Evolutionary conservation across 2,113 vertebrate genomes (phyloP), one percentile per base, ranked within the genome.

Genomic region (Butorides virescens): DNA sequence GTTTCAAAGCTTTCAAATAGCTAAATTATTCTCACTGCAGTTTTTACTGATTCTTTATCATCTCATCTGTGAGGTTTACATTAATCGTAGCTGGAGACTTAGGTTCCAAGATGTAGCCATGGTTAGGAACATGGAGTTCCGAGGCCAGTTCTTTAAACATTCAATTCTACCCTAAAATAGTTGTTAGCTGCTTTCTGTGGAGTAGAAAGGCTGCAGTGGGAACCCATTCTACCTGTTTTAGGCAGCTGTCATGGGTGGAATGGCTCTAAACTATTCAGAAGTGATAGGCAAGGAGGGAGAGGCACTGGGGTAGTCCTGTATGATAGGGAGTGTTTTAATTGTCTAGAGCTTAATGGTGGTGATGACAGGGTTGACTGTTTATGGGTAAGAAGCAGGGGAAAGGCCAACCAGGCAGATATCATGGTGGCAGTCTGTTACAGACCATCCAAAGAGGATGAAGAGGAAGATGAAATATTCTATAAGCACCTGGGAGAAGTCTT

Each of bases 1-100:
- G 7, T 95, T 94, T 90, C 92, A 93, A 53, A 88, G 74, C 62
- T 93, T 97, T 96, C 78, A 93, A 77, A 92, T 50, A 59, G 42
- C 67, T 94, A 80, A 95, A 92, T 96, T 96, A 92, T 88, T 94
- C 62, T 90, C 23, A 36, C 32, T 73, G 49, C 74, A 76, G 59
- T 80, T 93, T 72, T 86, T 83, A 88, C 78, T 70, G 66, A 88
- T 92, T 86, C 77, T 93, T 90, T 95, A 83, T 92, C 5, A 70
- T 88, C 89, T 93, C 16, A 62, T 93, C 50, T 86, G 32, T 95
- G 75, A 90, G 50, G 47, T 90, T 96, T 92, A 68, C 76, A 46
- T 82, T 90, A 93, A 53, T 90, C 66, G 27, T 62, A 73, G 49
- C 39, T 68, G 23, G 39, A 85, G 27, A 78, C 25, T 59, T 67